These are phyloP conservation scores for Phasia obesa DNA, from an alignment of 2,888 invertebrate species.

Conservation along the genomic window DNA sequence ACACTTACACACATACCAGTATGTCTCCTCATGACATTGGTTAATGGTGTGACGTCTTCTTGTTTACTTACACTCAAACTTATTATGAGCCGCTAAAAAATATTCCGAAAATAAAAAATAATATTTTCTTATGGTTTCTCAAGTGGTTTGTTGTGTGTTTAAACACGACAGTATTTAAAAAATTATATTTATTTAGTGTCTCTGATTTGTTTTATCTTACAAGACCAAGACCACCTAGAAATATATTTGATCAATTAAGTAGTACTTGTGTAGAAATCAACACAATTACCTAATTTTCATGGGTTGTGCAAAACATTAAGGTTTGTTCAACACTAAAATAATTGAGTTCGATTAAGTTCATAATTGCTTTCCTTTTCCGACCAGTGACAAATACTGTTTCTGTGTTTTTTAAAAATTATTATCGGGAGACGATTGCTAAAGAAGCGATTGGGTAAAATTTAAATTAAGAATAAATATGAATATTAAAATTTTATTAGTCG, in stretches of 20 bases:
- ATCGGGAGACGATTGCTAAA: too few relatives aligned
- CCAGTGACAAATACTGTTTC: too few relatives aligned
- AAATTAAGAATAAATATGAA: too few relatives aligned
- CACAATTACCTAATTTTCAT: background rate
- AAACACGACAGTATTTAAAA: background rate
- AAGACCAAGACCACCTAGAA: constrained; percentile 37
- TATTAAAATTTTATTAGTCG: too few relatives aligned
- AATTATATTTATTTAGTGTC: background rate
- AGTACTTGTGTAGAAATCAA: background rate
- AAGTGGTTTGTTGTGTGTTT: constrained; percentile 28
- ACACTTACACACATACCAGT: background rate
- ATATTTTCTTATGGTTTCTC: constrained; percentile 26
- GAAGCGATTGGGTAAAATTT: too few relatives aligned
- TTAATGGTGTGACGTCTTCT: background rate
- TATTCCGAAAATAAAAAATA: constrained; percentile 25
- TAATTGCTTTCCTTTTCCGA: too few relatives aligned
- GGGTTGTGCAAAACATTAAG: too few relatives aligned
- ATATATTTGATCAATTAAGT: constrained; percentile 7
- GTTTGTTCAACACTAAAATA: too few relatives aligned
- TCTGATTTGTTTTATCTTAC: background rate
- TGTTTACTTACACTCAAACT: background rate
- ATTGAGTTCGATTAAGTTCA: too few relatives aligned
- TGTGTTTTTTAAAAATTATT: too few relatives aligned
- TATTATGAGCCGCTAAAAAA: background rate
- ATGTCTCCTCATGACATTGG: background rate